Evolutionary conservation across 2,113 vertebrate species (phyloP).

Genomic region (Mesitornis unicolor): DNA sequence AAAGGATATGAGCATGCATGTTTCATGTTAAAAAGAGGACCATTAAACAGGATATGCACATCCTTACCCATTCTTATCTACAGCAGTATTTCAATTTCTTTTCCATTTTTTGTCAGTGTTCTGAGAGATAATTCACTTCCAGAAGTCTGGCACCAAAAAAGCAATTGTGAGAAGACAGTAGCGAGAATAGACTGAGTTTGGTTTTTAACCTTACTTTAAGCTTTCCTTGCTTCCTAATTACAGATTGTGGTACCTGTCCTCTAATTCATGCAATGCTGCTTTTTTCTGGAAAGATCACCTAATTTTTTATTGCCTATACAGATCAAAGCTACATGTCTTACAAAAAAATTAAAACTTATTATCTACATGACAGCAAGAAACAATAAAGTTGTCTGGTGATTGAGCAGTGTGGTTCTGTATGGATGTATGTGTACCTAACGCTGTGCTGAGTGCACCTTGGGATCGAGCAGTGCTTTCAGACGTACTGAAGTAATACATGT

Average conservation of each 20-base stretch:
- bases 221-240: background rate
- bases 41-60: constrained; percentile 14
- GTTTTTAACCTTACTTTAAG: background rate
- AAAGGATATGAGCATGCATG: constrained; percentile 19
- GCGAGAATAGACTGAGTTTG: background rate
- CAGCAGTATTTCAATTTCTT: background rate
- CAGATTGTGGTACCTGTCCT: background rate
- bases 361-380: background rate
- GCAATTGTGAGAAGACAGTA: background rate
- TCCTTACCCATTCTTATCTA: constrained; percentile 27
- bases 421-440: background rate
- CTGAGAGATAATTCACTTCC: background rate
- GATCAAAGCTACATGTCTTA: background rate
- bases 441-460: background rate
- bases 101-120: constrained; percentile 23
- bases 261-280: background rate
- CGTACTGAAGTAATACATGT: background rate
- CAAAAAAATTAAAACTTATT: background rate
- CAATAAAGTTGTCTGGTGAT: background rate
- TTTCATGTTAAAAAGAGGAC: background rate
- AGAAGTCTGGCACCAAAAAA: background rate
- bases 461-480: background rate
- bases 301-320: background rate
- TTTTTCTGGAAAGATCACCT: background rate
- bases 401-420: background rate